These are phyloP conservation scores for Hydrophis major DNA, from an alignment of 2,797 vertebrate species.

Conservation along the genomic window DNA sequence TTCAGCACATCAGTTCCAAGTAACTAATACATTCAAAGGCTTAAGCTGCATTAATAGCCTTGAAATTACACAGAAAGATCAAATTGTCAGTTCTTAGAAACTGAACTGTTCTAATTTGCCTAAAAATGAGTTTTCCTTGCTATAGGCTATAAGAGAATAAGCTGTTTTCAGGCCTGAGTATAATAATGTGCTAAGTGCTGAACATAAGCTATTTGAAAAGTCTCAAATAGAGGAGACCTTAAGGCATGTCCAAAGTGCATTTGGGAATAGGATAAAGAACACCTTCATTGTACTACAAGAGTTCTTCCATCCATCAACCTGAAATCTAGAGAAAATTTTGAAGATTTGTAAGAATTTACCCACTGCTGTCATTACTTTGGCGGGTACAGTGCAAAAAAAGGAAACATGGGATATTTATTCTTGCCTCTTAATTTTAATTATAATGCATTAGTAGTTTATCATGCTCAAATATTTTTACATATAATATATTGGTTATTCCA, in stretches of 20 bases:
- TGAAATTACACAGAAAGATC: not conserved
- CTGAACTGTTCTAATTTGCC: not conserved
- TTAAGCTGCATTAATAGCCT: not conserved
- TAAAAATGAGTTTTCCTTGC: not conserved
- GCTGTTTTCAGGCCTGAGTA: not conserved
- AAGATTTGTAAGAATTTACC: not conserved
- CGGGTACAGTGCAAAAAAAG: not conserved
- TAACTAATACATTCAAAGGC: not conserved
- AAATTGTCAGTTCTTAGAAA: not conserved
- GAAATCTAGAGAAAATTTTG: not conserved
- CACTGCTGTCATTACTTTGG: not conserved
- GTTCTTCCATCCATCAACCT: not conserved
- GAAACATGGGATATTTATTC: not conserved
- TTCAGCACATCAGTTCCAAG: not conserved
- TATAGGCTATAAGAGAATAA: not conserved
- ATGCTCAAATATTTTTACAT: not conserved
- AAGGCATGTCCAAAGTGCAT: not conserved
- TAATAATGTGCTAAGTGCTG: not conserved
- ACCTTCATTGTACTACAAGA: not conserved
- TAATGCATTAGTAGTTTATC: not conserved
- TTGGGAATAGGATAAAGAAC: not conserved
- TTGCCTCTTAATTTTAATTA: not conserved
- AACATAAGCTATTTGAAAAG: not conserved
- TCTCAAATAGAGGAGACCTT: too few relatives aligned
- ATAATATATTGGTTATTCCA: not conserved